These are phyloP conservation scores for Harpagoxenus sublaevis DNA, from an alignment of 2,888 invertebrate genomes.

Conservation along the genomic window DNA sequence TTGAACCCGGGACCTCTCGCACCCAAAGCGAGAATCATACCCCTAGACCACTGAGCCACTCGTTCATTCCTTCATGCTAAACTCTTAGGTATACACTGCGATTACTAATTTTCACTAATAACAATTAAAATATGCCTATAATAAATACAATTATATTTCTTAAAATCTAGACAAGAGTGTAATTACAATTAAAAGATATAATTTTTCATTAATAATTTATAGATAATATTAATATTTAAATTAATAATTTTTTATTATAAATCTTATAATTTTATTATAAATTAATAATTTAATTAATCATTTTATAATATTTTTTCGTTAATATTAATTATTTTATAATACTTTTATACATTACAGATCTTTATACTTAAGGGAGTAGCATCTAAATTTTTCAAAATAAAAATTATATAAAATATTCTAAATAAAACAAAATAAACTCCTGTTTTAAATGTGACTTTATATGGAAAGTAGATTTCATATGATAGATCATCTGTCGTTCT, in stretches of 20 bases:
- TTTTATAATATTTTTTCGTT: too few relatives aligned
- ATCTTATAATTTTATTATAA: too few relatives aligned
- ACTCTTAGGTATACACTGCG: not conserved
- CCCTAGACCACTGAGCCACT: conserved; percentile 67
- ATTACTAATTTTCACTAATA: not conserved
- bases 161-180: not conserved
- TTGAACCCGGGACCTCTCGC: conserved; percentile 90
- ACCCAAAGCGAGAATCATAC: conserved; percentile 88
- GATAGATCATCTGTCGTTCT: not conserved
- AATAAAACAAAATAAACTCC: not conserved
- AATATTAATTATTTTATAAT: not conserved
- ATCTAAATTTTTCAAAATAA: not conserved
- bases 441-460: not conserved
- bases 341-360: not conserved
- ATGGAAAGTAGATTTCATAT: not conserved
- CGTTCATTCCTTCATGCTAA: too few relatives aligned
- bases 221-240: too few relatives aligned
- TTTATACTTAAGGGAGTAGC: not conserved
- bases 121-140: not conserved
- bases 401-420: not conserved
- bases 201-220: not conserved
- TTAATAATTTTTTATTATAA: too few relatives aligned
- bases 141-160: not conserved
- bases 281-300: too few relatives aligned
- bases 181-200: not conserved